These are phyloP conservation scores for Triplophysa tibetana DNA, from an alignment of 2,113 vertebrate genomes.

Conservation along the genomic window DNA sequence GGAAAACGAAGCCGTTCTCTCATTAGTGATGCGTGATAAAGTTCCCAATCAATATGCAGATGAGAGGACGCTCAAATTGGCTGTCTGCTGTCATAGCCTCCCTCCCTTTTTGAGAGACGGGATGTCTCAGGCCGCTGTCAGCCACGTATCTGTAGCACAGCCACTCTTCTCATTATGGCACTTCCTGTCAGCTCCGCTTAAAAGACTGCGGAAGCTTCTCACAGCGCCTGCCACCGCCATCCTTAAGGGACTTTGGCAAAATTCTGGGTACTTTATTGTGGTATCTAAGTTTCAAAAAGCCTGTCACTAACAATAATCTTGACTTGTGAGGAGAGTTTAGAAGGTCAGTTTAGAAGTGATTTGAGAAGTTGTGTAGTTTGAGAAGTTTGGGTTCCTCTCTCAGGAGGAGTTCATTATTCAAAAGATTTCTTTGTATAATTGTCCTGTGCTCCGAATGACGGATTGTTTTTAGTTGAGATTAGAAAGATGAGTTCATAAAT, in stretches of 20 bases:
- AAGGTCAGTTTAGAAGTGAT: neutral
- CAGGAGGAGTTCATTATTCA: neutral
- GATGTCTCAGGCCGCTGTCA: constrained; percentile 24
- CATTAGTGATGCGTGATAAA: constrained; percentile 73
- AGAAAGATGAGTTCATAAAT: constrained; percentile 10
- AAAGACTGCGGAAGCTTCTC: constrained; percentile 21
- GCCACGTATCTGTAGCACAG: constrained; percentile 18
- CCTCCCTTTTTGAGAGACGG: constrained; percentile 33
- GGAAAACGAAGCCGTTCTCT: constrained; percentile 57
- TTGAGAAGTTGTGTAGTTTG: constrained; percentile 5
- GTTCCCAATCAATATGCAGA: constrained; percentile 77
- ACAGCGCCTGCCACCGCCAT: constrained; percentile 27
- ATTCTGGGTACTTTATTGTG: constrained; percentile 34
- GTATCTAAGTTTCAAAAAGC: constrained; percentile 34
- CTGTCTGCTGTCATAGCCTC: constrained; percentile 48
- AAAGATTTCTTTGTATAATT: neutral
- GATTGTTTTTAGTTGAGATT: constrained; percentile 9
- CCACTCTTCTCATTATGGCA: constrained; percentile 35
- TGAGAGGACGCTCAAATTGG: constrained; percentile 67
- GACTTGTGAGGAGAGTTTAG: constrained; percentile 16
- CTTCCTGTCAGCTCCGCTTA: constrained; percentile 46
- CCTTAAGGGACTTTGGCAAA: constrained; percentile 25
- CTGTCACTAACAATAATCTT: constrained; percentile 23
- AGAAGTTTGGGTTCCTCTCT: neutral
- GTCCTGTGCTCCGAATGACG: neutral